These are phyloP conservation scores for Danaus chrysippus DNA, from an alignment of 2,888 invertebrate genomes.

Conservation along the genomic window DNA sequence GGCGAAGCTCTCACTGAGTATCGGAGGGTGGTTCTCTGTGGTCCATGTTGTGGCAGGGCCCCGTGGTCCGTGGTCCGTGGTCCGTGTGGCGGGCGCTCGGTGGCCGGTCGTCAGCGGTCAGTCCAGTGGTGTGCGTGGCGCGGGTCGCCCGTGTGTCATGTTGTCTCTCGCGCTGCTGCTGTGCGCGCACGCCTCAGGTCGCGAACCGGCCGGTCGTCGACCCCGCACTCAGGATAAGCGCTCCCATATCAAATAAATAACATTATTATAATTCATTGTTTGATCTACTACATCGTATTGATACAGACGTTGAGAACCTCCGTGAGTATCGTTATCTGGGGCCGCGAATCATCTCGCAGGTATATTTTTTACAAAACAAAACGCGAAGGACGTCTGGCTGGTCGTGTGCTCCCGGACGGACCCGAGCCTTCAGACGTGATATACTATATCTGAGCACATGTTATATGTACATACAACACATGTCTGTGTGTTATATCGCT, in stretches of 20 bases:
- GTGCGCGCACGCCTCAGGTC: constrained; percentile 44
- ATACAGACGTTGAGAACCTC: constrained; percentile 15
- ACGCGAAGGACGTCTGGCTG: background rate
- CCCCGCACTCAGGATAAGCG: constrained; percentile 58
- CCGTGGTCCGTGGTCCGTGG: constrained; percentile 9
- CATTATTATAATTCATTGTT: constrained; percentile 25
- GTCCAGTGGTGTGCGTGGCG: constrained; percentile 41
- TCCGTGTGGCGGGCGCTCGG: constrained; percentile 11
- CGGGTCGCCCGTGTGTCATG: constrained; percentile 44
- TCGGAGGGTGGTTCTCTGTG: constrained; percentile 5
- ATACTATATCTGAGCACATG: too few relatives aligned
- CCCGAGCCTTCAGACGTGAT: background rate
- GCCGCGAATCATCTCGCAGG: constrained; percentile 11
- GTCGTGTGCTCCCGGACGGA: background rate
- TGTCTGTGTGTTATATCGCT: background rate
- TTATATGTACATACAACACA: background rate
- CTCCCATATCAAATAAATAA: constrained; percentile 16
- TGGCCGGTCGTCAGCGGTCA: constrained; percentile 12
- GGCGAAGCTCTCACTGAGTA: background rate
- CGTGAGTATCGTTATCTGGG: constrained; percentile 13
- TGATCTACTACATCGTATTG: constrained; percentile 26
- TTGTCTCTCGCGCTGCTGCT: constrained; percentile 38
- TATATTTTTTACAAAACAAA: background rate
- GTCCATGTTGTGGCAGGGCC: background rate
- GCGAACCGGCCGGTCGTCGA: constrained; percentile 63